Base-by-base conservation (phyloP, 2,888 invertebrate genomes). In the Cloeon dipterum region DNA sequence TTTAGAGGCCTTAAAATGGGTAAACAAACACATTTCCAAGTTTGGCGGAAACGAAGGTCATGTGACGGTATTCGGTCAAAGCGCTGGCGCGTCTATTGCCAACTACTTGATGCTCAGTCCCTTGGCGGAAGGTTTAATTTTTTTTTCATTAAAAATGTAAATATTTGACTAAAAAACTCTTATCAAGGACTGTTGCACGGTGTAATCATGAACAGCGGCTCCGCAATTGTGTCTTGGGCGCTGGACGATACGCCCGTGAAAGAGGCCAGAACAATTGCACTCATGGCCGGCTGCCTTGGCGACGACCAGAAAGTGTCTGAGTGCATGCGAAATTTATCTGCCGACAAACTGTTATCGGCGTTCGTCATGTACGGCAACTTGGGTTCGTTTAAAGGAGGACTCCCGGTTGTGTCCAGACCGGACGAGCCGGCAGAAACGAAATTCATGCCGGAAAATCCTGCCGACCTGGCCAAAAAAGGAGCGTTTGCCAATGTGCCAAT, bases 1-100 rank as follows among this genome's bases (percentile, higher is more conserved):
- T 32, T 43, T 60, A 3, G 39, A 60, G 33, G 65, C 63, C 0
- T 44, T 67, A 16, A 44, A 59, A 32, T 67, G 67, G 67, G 59
- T 65, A 5, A 55, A 60, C 35, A 47, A 54, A 17, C 50, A 66
- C 43, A 63, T 66, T n/a, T 42, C 45, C 8, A 37, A 46, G 10
- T 67, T 67, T 42, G 63, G 65, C 14, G 67, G 67, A 3, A 57
- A 66, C 48, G 54, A 59, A 7, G 41, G 46, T 1, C 46, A 49
- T 29, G 57, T 67, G 2, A 66, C 65, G 2, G 50, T 66, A 26
- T 57, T 63, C 40, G 64, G 66, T 1, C 63, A 66, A 45, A 65
- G 65, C 41, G 62, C 65, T 2, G 66, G 66, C 4, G 57, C 56
- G 1, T 55, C 51, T 4, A 56, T 64, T 1, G 56, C 59, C 0